These are phyloP conservation scores for Chloromyia formosa DNA, from an alignment of 2,888 invertebrate species.

Conservation along the genomic window DNA sequence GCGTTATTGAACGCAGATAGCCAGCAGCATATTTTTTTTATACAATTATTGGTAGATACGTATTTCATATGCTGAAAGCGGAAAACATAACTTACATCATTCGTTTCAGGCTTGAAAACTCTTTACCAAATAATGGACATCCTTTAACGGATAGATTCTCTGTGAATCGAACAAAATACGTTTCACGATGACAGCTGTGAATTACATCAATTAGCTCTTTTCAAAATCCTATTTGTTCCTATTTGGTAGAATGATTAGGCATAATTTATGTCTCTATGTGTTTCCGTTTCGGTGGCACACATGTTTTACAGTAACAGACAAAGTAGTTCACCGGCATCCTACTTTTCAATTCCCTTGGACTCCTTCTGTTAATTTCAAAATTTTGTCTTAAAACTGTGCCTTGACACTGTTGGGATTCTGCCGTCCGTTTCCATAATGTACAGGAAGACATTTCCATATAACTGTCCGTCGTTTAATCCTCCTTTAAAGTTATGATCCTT, in stretches of 20 bases:
- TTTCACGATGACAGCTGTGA: too few relatives aligned
- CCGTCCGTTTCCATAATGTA: neutral
- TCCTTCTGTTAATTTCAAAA: neutral
- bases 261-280: neutral
- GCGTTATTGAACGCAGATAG: too few relatives aligned
- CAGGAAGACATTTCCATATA: too few relatives aligned
- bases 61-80: too few relatives aligned
- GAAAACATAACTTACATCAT: too few relatives aligned
- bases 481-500: slow-evolving; percentile 22
- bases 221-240: neutral
- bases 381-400: neutral
- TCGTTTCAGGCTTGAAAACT: too few relatives aligned
- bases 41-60: too few relatives aligned
- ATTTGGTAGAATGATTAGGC: neutral
- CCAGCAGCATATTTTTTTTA: too few relatives aligned
- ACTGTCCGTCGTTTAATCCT: slow-evolving; percentile 1
- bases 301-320: neutral
- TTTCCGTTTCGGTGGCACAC: neutral
- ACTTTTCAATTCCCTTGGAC: neutral
- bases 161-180: too few relatives aligned
- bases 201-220: slow-evolving; percentile 3
- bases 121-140: too few relatives aligned
- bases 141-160: too few relatives aligned
- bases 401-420: neutral
- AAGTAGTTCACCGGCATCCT: neutral